These are phyloP conservation scores for Epinephelus awoara DNA, from an alignment of 2,797 vertebrate genomes.

Conservation along the genomic window DNA sequence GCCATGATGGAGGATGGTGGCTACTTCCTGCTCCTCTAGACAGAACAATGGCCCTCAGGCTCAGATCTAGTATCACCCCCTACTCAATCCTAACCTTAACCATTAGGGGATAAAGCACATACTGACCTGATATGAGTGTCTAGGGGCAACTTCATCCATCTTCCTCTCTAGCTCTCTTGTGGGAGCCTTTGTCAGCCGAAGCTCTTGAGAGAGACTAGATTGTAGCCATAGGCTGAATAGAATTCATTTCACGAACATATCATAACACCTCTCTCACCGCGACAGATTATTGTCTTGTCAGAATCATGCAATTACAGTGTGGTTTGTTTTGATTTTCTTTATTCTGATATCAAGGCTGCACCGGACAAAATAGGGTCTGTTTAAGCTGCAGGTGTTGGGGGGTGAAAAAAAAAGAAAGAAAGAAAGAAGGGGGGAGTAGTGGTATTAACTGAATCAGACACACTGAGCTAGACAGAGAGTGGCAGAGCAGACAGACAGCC, in stretches of 20 bases:
- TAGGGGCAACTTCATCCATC: constrained; percentile 86
- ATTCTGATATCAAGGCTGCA: constrained; percentile 6
- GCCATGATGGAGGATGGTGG: constrained; percentile 90
- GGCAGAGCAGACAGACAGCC: constrained; percentile 76
- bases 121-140: constrained; percentile 87
- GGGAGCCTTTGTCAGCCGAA: constrained; percentile 82
- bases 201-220: constrained; percentile 81
- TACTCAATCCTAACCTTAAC: constrained; percentile 86
- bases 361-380: constrained; percentile 28
- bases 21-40: constrained; percentile 79
- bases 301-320: constrained; percentile 54
- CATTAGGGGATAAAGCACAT: constrained; percentile 87
- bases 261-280: constrained; percentile 57
- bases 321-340: constrained; percentile 49
- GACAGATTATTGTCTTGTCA: constrained; percentile 52
- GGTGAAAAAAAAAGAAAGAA: neutral
- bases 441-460: constrained; percentile 58
- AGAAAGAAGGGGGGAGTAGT: constrained; percentile 2
- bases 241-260: constrained; percentile 72
- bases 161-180: constrained; percentile 82
- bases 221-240: constrained; percentile 81
- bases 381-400: constrained; percentile 33
- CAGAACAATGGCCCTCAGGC: constrained; percentile 79
- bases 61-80: constrained; percentile 82
- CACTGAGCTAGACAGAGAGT: constrained; percentile 58